Evolutionary conservation across 2,113 vertebrate genomes (phyloP).

Genomic region (Emydura subglobosa): DNA sequence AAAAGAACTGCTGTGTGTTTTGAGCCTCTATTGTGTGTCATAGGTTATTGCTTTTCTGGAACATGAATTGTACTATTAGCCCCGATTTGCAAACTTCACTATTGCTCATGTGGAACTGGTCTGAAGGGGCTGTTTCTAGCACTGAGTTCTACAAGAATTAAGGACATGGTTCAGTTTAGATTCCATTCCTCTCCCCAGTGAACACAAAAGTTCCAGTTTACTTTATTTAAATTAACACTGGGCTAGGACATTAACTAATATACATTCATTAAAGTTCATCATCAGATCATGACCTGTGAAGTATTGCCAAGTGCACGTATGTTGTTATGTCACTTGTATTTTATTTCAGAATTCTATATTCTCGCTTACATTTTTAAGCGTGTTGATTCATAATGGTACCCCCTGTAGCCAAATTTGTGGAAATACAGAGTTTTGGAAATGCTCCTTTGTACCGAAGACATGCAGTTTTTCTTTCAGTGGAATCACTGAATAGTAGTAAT

Average conservation of each 20-base stretch:
- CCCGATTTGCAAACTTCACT: constrained; percentile 38
- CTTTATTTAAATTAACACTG: constrained; percentile 51
- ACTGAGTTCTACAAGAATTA: constrained; percentile 29
- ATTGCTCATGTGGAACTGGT: constrained; percentile 16
- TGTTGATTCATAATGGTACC: constrained; percentile 42
- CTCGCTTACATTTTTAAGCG: constrained; percentile 47
- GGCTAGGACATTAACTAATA: constrained; percentile 54
- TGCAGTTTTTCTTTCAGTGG: not conserved
- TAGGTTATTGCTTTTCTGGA: constrained; percentile 43
- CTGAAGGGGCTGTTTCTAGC: constrained; percentile 25
- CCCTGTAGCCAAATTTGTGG: not conserved
- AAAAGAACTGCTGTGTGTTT: constrained; percentile 64
- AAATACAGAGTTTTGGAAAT: constrained; percentile 2
- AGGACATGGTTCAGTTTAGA: constrained; percentile 18
- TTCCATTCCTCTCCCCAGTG: constrained; percentile 9
- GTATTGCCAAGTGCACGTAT: constrained; percentile 54
- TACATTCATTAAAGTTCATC: not conserved
- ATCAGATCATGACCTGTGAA: constrained; percentile 25
- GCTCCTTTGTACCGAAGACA: constrained; percentile 30
- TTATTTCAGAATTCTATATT: constrained; percentile 45
- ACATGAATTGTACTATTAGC: constrained; percentile 43
- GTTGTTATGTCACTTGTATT: not conserved
- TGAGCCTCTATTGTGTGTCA: constrained; percentile 53
- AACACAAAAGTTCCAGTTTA: constrained; percentile 40
- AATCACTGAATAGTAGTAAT: constrained; percentile 11